Conservation (phyloP, 2,797 vertebrate genomes). For the Gallinago nigripennis region DNA sequence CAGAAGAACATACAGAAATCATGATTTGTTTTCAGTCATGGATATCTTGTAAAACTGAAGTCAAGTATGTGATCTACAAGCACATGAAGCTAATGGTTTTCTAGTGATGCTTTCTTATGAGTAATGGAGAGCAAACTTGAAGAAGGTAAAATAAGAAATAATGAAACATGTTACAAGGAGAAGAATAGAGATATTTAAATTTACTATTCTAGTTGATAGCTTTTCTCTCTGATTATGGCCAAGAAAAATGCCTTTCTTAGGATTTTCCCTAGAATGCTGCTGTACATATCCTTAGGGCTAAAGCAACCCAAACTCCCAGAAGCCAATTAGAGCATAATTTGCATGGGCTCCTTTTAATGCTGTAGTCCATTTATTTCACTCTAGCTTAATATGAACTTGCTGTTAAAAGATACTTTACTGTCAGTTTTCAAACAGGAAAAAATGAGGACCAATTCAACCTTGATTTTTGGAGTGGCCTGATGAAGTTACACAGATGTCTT, state of each 20-base stretch:
- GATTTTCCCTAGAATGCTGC: not conserved
- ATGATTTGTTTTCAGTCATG: not conserved
- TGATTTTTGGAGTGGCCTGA: not conserved
- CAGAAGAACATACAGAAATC: constrained; percentile 21
- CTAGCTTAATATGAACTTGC: not conserved
- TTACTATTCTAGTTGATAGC: not conserved
- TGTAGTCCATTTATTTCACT: constrained; percentile 9
- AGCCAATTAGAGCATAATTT: not conserved
- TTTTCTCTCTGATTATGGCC: not conserved
- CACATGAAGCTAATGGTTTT: not conserved
- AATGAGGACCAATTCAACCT: not conserved
- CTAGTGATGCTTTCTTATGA: not conserved
- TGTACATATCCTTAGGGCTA: constrained; percentile 19
- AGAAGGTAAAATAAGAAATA: constrained; percentile 16
- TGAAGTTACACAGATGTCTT: not conserved
- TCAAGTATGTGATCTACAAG: not conserved
- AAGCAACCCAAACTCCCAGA: not conserved
- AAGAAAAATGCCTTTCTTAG: not conserved
- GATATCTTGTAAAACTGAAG: constrained; percentile 24
- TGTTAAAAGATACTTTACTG: not conserved
- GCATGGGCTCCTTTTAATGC: not conserved
- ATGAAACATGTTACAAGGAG: not conserved
- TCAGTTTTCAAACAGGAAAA: constrained; percentile 11
- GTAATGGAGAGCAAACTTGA: not conserved
- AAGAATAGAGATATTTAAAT: not conserved